Conservation (phyloP, 2,797 vertebrate species). For the Labroides dimidiatus region DNA sequence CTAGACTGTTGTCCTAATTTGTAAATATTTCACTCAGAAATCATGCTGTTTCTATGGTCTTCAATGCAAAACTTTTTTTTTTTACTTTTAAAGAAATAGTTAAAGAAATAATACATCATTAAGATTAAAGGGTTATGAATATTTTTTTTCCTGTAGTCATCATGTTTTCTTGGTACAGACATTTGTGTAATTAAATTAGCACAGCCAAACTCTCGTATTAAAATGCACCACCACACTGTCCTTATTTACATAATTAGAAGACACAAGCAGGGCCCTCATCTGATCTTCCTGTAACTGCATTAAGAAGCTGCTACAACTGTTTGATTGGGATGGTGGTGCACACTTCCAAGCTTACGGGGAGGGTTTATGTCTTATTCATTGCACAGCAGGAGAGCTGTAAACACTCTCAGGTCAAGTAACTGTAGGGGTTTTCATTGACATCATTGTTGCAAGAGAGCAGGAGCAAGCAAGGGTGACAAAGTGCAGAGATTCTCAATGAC, state of each 20-base stretch:
- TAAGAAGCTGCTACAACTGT: constrained; percentile 52
- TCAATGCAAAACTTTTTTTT: not conserved
- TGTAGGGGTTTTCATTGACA: constrained; percentile 7
- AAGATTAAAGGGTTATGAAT: not conserved
- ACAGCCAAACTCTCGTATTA: constrained; percentile 40
- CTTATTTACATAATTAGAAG: constrained; percentile 62
- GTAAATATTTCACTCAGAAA: not conserved
- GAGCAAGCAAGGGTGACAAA: not conserved
- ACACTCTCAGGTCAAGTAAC: constrained; percentile 25
- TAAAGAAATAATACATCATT: not conserved
- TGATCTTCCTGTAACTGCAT: constrained; percentile 46
- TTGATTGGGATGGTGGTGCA: constrained; percentile 51
- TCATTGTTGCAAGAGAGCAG: constrained; percentile 10
- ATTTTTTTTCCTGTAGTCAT: constrained; percentile 22
- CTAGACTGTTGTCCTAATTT: not conserved
- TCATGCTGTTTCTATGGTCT: not conserved
- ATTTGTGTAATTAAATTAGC: constrained; percentile 46
- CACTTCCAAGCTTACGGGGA: constrained; percentile 17
- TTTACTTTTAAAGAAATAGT: not conserved
- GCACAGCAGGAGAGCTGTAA: constrained; percentile 23
- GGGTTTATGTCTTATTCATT: constrained; percentile 15
- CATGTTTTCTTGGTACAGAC: constrained; percentile 4
- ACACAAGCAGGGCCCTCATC: constrained; percentile 47
- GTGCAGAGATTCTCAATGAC: not conserved
- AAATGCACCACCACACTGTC: constrained; percentile 50